Conservation (phyloP, 2,113 vertebrate genomes). For the Bos javanicus region DNA sequence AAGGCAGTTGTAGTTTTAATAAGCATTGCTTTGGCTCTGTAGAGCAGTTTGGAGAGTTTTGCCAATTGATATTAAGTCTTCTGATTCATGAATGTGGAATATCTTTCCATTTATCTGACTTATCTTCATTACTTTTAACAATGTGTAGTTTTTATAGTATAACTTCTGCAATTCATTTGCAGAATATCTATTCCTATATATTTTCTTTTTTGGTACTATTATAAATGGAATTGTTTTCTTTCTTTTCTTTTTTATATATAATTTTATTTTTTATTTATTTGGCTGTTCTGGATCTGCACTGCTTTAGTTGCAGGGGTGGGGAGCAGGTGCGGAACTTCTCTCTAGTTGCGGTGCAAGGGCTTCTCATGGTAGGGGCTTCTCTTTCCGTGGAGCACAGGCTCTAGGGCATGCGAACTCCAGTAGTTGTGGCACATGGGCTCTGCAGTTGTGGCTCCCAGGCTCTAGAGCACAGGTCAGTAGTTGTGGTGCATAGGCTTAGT, state of each 20-base stretch:
- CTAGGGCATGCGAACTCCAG: accelerated
- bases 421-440: accelerated
- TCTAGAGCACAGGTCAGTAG: neutral
- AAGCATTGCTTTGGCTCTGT: neutral
- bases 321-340: neutral
- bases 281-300: neutral
- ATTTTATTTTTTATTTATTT: neutral
- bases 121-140: neutral
- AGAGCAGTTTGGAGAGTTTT: neutral
- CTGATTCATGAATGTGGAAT: neutral
- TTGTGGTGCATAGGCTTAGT: neutral
- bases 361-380: neutral
- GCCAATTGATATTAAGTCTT: neutral
- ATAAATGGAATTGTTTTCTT: neutral
- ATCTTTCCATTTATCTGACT: neutral
- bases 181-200: neutral
- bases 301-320: neutral
- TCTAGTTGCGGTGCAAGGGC: neutral
- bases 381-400: neutral
- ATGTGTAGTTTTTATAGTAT: neutral
- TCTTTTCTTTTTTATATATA: neutral
- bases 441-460: neutral
- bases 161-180: neutral
- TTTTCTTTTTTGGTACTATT: neutral
- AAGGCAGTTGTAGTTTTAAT: neutral